These are phyloP conservation scores for Brachymystax lenok DNA, from an alignment of 2,797 vertebrate genomes.

Conservation along the genomic window DNA sequence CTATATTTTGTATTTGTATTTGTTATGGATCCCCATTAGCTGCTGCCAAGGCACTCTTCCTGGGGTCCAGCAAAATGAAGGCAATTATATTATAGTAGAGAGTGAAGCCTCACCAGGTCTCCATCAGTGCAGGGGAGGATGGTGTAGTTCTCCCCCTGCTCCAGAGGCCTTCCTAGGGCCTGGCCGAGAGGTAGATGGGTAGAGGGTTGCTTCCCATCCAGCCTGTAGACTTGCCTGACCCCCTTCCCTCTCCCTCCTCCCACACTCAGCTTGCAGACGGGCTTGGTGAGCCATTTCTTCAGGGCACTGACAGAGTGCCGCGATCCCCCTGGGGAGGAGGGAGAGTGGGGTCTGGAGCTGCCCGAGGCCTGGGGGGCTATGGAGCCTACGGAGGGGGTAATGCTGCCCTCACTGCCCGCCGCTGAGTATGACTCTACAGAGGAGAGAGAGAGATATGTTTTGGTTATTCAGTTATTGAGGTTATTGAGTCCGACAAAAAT, in stretches of 20 bases:
- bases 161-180: conserved; percentile 56
- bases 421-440: conserved; percentile 81
- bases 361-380: conserved; percentile 76
- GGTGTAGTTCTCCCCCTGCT: conserved; percentile 47
- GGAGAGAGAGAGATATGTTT: background rate
- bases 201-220: conserved; percentile 51
- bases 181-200: conserved; percentile 48
- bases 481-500: conserved; percentile 1
- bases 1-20: too few relatives aligned
- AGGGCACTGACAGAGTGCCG: conserved; percentile 80
- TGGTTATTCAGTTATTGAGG: background rate
- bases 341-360: conserved; percentile 78
- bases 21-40: too few relatives aligned
- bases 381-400: conserved; percentile 74
- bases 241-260: conserved; percentile 56
- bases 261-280: conserved; percentile 77
- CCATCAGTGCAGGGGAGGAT: conserved; percentile 49
- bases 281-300: conserved; percentile 87
- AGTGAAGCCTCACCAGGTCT: conserved; percentile 57
- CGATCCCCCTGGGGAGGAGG: conserved; percentile 68
- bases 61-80: too few relatives aligned
- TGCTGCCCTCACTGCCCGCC: conserved; percentile 77
- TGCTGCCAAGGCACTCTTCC: too few relatives aligned
- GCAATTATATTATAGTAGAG: background rate
- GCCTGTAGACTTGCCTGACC: conserved; percentile 66